phyloP scores from a whole-genome alignment of 1,140 invertebrate genomes.

The Drosophila insularis region DNA sequence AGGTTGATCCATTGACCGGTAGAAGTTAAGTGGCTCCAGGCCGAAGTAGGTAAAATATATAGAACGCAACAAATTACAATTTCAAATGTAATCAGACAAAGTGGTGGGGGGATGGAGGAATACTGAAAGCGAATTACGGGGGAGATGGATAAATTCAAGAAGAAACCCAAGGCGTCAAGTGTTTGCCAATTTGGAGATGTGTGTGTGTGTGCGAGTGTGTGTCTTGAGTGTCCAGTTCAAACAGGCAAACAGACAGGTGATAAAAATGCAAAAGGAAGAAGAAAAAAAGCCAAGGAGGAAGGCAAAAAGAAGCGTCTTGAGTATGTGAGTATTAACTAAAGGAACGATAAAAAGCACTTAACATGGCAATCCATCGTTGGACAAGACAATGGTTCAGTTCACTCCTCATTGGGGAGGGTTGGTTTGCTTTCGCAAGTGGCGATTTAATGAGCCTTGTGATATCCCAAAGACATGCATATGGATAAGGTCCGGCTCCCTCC shows the following conservation, averaged over 20 bases:
- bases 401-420: neutral
- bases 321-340: constrained; percentile 74
- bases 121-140: neutral
- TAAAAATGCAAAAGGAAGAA: constrained; percentile 64
- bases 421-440: constrained; percentile 25
- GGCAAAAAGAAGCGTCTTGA: constrained; percentile 19
- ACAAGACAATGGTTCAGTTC: constrained; percentile 20
- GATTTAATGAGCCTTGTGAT: constrained; percentile 64
- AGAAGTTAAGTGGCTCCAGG: constrained; percentile 42
- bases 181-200: constrained; percentile 28
- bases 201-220: constrained; percentile 22
- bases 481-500: constrained; percentile 16
- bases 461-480: constrained; percentile 47
- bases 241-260: constrained; percentile 72
- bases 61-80: constrained; percentile 78
- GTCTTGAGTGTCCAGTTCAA: constrained; percentile 41
- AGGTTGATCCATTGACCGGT: constrained; percentile 74
- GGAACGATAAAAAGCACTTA: constrained; percentile 78
- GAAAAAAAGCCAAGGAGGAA: neutral
- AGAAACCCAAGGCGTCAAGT: constrained; percentile 17
- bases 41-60: constrained; percentile 46
- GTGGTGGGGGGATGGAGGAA: constrained; percentile 77
- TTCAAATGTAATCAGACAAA: constrained; percentile 82
- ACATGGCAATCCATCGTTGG: constrained; percentile 77
- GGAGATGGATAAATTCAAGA: constrained; percentile 23